phyloP scores from a whole-genome alignment of 23 tunicate species.

The Ciona savignyi region DNA sequence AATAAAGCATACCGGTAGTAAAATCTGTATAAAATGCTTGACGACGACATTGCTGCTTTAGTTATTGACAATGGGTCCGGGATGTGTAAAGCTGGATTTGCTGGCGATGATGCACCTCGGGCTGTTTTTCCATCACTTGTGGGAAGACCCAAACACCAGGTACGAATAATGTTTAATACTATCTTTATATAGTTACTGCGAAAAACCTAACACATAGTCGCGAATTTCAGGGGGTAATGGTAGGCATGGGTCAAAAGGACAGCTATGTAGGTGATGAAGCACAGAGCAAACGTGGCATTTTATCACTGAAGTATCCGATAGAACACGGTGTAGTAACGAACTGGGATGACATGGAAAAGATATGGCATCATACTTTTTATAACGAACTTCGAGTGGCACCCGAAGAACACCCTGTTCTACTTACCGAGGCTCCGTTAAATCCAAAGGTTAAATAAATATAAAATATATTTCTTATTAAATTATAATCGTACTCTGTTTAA shows the following conservation, averaged over 20 bases:
- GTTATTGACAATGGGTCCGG: conserved; percentile 83
- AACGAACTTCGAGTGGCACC: conserved; percentile 99
- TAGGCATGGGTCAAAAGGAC: conserved; percentile 99
- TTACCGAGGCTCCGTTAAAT: conserved; percentile 99
- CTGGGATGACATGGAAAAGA: conserved; percentile 99
- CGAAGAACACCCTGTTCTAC: conserved; percentile 98
- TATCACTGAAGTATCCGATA: conserved; percentile 94
- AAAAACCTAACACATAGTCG: too few relatives aligned
- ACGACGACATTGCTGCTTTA: conserved; percentile 76
- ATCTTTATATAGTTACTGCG: too few relatives aligned
- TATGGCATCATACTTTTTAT: conserved; percentile 99
- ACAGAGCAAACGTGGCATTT: conserved; percentile 96
- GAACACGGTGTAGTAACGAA: conserved; percentile 99
- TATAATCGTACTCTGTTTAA: background rate
- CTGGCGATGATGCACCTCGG: conserved; percentile 84
- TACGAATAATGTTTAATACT: too few relatives aligned
- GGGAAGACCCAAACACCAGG: conserved; percentile 77
- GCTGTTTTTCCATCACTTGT: conserved; percentile 83
- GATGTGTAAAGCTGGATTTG: conserved; percentile 85
- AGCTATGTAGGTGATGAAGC: conserved; percentile 99
- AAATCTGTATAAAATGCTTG: conserved; percentile 17
- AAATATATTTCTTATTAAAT: too few relatives aligned
- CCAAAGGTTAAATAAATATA: conserved; percentile 40
- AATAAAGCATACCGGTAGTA: too few relatives aligned
- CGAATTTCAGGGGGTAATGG: conserved; percentile 99